Evolutionary conservation across 2,888 invertebrate species (phyloP).

Genomic region (Agonopterix alstromeriana): DNA sequence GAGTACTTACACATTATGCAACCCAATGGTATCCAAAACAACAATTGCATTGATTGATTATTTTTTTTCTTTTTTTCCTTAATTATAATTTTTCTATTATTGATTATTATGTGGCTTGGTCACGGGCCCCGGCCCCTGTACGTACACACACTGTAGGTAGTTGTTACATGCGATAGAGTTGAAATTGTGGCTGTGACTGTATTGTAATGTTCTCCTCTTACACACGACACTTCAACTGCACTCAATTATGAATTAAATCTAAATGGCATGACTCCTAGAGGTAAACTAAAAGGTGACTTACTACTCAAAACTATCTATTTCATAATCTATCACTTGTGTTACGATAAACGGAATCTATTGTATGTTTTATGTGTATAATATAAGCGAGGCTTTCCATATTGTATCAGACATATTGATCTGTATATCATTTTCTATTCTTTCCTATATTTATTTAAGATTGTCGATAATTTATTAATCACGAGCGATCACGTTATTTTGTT

Average conservation of each 20-base stretch:
- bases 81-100: slow-evolving; percentile 26
- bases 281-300: slow-evolving; percentile 79
- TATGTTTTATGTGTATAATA: slow-evolving; percentile 55
- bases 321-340: slow-evolving; percentile 49
- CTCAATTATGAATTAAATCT: slow-evolving; percentile 20
- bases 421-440: slow-evolving; percentile 33
- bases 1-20: slow-evolving; percentile 74
- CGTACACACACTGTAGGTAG: slow-evolving; percentile 37
- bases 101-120: slow-evolving; percentile 31
- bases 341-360: slow-evolving; percentile 36
- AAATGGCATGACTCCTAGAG: slow-evolving; percentile 57
- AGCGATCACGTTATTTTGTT: slow-evolving; percentile 51
- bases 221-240: slow-evolving; percentile 42
- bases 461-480: slow-evolving; percentile 33
- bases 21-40: slow-evolving; percentile 69
- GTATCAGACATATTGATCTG: slow-evolving; percentile 41
- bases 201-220: slow-evolving; percentile 36
- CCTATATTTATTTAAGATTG: slow-evolving; percentile 27
- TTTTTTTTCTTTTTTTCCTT: slow-evolving; percentile 29
- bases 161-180: slow-evolving; percentile 33
- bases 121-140: slow-evolving; percentile 25
- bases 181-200: slow-evolving; percentile 74
- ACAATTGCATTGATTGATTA: slow-evolving; percentile 46
- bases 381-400: slow-evolving; percentile 60
- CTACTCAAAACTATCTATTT: slow-evolving; percentile 81